phyloP scores from a whole-genome alignment of 2,113 vertebrate genomes.

The Pollimyrus isidori region DNA sequence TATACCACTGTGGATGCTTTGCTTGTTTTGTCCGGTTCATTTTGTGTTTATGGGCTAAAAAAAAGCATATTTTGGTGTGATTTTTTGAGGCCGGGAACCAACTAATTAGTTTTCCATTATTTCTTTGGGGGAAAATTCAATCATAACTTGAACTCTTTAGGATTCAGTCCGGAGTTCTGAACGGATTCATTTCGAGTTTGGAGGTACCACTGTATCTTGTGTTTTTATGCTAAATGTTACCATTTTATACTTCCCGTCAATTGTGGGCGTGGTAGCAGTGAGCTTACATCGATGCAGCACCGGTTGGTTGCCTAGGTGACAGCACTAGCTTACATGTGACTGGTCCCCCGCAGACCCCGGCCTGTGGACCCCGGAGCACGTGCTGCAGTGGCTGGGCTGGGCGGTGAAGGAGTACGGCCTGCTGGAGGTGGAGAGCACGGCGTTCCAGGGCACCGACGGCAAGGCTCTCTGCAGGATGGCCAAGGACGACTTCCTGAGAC shows the following conservation, averaged over 20 bases:
- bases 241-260: background rate
- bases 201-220: background rate
- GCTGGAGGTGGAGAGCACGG: slow-evolving; percentile 81
- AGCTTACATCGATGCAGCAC: background rate
- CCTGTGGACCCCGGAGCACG: slow-evolving; percentile 95
- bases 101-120: too few relatives aligned
- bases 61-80: too few relatives aligned
- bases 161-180: too few relatives aligned
- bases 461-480: slow-evolving; percentile 97
- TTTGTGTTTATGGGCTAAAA: too few relatives aligned
- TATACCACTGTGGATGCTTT: too few relatives aligned
- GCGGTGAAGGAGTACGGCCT: slow-evolving; percentile 93
- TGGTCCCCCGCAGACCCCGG: slow-evolving; percentile 73
- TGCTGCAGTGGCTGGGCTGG: slow-evolving; percentile 97
- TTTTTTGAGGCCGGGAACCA: too few relatives aligned
- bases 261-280: too few relatives aligned
- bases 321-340: background rate
- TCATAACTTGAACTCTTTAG: too few relatives aligned
- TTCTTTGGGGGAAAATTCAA: too few relatives aligned
- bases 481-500: slow-evolving; percentile 93
- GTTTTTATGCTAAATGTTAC: background rate
- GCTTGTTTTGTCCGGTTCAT: too few relatives aligned
- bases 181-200: too few relatives aligned
- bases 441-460: slow-evolving; percentile 92
- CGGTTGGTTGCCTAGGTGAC: background rate